Evolutionary conservation across 2,113 vertebrate species (phyloP).

Genomic region (Melanotaenia duboulayi): DNA sequence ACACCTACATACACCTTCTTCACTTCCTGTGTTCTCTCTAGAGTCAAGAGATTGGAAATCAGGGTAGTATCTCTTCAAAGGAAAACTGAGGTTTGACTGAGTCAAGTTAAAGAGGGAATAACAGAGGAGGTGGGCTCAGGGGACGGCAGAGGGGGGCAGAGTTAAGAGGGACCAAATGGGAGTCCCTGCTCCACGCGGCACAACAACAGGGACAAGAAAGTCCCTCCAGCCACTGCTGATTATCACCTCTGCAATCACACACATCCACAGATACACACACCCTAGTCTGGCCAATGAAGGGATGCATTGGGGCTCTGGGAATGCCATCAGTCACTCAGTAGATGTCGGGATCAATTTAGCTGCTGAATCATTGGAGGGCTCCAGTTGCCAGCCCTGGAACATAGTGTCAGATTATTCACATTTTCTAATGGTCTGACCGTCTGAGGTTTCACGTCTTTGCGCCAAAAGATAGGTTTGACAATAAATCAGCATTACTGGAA

Average conservation of each 20-base stretch:
- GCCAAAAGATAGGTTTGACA: conserved; percentile 53
- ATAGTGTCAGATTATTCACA: conserved; percentile 77
- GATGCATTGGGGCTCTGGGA: conserved; percentile 65
- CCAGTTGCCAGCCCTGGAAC: conserved; percentile 34
- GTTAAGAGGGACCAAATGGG: conserved; percentile 76
- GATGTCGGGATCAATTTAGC: conserved; percentile 78
- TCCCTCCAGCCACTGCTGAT: conserved; percentile 67
- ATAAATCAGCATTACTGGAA: conserved; percentile 52
- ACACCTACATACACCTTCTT: conserved; percentile 8
- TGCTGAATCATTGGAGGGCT: conserved; percentile 71
- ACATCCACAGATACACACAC: conserved; percentile 53
- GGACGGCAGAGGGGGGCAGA: conserved; percentile 44
- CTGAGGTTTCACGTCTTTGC: conserved; percentile 60
- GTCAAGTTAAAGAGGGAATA: conserved; percentile 59
- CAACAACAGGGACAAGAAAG: conserved; percentile 71
- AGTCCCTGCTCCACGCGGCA: conserved; percentile 61
- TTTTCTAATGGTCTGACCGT: conserved; percentile 62
- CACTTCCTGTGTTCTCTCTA: conserved; percentile 12
- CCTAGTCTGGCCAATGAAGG: conserved; percentile 45
- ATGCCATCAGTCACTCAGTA: conserved; percentile 80
- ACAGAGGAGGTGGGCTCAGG: conserved; percentile 70
- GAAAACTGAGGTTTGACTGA: conserved; percentile 54
- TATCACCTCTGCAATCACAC: conserved; percentile 70
- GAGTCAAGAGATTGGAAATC: conserved; percentile 7
- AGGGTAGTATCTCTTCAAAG: conserved; percentile 60